Evolutionary conservation across 2,888 invertebrate genomes (phyloP).

Genomic region (Callimorpha dominula): DNA sequence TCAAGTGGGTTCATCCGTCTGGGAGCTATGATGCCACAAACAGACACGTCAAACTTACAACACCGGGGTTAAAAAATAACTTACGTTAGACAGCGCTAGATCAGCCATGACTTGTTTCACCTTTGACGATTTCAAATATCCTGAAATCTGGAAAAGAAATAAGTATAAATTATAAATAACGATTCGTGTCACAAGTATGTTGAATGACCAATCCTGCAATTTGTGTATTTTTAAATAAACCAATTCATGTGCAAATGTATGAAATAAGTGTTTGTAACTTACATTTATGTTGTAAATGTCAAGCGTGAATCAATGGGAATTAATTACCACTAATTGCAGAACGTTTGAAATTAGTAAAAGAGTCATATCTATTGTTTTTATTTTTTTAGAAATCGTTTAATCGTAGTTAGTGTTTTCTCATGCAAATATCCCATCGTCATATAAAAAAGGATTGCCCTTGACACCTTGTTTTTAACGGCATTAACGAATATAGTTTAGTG

Average conservation of each 20-base stretch:
- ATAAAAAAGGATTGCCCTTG: too few relatives aligned
- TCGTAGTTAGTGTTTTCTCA: too few relatives aligned
- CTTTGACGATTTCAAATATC: constrained; percentile 92
- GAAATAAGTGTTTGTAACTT: not conserved
- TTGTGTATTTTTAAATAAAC: not conserved
- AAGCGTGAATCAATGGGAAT: not conserved
- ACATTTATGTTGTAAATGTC: too few relatives aligned
- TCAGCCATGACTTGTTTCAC: constrained; percentile 97
- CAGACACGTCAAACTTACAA: too few relatives aligned
- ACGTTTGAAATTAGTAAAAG: not conserved
- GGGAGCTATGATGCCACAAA: too few relatives aligned
- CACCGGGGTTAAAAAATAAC: constrained; percentile 14
- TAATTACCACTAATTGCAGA: not conserved
- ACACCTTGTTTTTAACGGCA: too few relatives aligned
- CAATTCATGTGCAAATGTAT: not conserved
- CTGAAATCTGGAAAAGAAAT: constrained; percentile 86
- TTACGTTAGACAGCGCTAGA: constrained; percentile 94
- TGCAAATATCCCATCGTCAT: too few relatives aligned
- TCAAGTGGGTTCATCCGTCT: too few relatives aligned
- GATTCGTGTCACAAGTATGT: not conserved
- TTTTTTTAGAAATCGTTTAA: too few relatives aligned
- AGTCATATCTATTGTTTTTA: too few relatives aligned
- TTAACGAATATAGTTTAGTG: too few relatives aligned
- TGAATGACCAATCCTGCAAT: not conserved
- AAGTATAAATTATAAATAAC: not conserved